Base-by-base conservation (phyloP, 2,888 invertebrate species). In the Anoplius nigerrimus region DNA sequence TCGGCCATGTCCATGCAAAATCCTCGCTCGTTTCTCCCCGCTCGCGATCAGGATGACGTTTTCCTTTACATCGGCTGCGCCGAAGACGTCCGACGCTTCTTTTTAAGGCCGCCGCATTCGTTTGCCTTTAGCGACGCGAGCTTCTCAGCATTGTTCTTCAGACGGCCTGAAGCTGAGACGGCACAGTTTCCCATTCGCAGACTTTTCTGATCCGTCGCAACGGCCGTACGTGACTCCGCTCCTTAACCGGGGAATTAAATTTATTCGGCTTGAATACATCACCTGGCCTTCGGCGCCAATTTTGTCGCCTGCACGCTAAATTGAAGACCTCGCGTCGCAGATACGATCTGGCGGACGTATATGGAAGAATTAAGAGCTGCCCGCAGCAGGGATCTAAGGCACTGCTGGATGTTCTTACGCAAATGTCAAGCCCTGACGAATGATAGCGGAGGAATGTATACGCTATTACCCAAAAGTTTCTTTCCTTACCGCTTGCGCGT, bases 121-220 rank as follows among this genome's bases (percentile, higher is more conserved):
- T 76, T 79, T 76, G 72, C 72, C 66, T 34, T 34, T 64, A 62
- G 64, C 27, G n/a, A n/a, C 55, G 66, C 54, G 56, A 62, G 58
- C 62, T 74, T 76, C 69, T 60, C 72, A 72, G 69, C 48, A 78
- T 72, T 76, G 76, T 78, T 62, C 60, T 34, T 16, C 34, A 42
- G 46, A 20, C 42, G 13, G 42, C 42, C 42, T 42, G 42, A 6
- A 48, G 48, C 16, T 48, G 48, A 57, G 66, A 22, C 59, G 70
- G 59, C 71, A 63, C 60, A 6, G 66, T 66, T 78, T 75, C 63
- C 59, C 68, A 61, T 68, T 55, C 21, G 46, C 55, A 67, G 18
- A 66, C 55, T 66, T 21, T 69, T 65, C 61, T 55, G 59, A 69
- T 73, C 64, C 70, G 51, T 43, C 42, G 55, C n/a, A n/a, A n/a